Base-by-base conservation (phyloP, 2,888 invertebrate species). In the Rotaria macrura region DNA sequence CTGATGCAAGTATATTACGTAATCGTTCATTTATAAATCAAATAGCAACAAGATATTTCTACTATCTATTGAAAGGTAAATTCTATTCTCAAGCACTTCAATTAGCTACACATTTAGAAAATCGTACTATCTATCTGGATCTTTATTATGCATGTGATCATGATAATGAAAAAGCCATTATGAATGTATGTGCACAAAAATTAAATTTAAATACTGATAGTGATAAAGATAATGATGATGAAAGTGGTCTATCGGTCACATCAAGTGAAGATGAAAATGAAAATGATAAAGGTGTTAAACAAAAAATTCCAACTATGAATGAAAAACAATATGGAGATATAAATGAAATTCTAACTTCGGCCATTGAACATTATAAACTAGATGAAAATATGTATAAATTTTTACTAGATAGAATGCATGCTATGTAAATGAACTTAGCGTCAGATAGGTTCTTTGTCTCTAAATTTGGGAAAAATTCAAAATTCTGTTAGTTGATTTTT, bases 261-360 rank as follows among this genome's bases (percentile, higher is more conserved):
- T 79, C 79, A 43, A 79, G 79, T n/a, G 79, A 79, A 12, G 79
- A 79, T 79, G 79, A 79, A 43, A 43, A 43, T n/a, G 43, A 43
- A 79, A 40, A 4, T 43, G 7, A 10, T 25, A 79, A 6, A 79
- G n/a, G 2, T 4, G 9, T 25, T 79, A 40, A 43, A 43, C 25
- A 79, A 79, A 34, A 34, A 38, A 34, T 20, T 65, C 34, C 34
- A 29, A 20, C 38, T 4, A 65, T 17, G 65, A 34, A 79, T 43
- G 79, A 43, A 43, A 43, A 79, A 79, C 40, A 40, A 79, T 79
- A 79, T 43, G 79, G 79, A 79, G 79, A 79, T 79, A 43, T 79
- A 5, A 40, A 43, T 38, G 79, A 79, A 79, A 79, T 79, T n/a
- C 14, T 79, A 40, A 43, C 38, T 25, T 79, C 79, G 12, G 79